Evolutionary conservation across 2,113 vertebrate genomes (phyloP).

Genomic region (Festucalex cinctus): DNA sequence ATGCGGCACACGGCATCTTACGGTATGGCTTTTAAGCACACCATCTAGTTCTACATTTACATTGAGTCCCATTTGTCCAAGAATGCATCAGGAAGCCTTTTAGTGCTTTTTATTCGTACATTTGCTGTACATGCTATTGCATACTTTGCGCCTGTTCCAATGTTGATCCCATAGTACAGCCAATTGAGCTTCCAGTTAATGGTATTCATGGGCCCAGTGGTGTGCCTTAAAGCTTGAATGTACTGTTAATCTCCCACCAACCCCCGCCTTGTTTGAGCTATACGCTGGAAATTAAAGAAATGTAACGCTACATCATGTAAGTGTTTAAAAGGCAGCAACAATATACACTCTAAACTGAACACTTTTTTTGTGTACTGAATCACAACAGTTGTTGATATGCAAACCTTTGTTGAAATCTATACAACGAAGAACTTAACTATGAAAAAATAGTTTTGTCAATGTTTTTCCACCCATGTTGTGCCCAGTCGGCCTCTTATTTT

Average conservation of each 20-base stretch:
- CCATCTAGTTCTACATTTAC: conserved; percentile 4
- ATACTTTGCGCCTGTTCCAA: conserved; percentile 61
- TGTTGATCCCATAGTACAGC: conserved; percentile 69
- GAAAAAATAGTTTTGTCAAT: no score
- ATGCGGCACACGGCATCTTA: not conserved
- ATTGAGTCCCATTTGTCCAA: conserved; percentile 2
- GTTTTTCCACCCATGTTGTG: no score
- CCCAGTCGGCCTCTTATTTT: no score
- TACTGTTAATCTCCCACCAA: conserved; percentile 56
- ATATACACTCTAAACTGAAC: not conserved
- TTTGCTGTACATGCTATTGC: conserved; percentile 68
- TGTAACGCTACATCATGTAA: not conserved
- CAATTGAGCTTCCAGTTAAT: conserved; percentile 67
- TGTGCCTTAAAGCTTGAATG: conserved; percentile 54
- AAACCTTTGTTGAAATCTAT: no score
- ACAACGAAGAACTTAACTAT: no score
- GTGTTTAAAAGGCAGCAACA: not conserved
- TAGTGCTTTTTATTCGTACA: conserved; percentile 67
- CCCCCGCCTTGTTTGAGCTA: conserved; percentile 38
- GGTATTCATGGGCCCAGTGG: conserved; percentile 72
- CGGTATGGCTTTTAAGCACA: not conserved
- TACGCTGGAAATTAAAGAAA: conserved; percentile 19
- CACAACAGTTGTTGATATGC: no score
- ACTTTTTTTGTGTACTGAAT: no score
- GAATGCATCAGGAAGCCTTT: conserved; percentile 40